Base-by-base conservation (phyloP, 2,797 vertebrate species). In the Peromyscus aztecus region DNA sequence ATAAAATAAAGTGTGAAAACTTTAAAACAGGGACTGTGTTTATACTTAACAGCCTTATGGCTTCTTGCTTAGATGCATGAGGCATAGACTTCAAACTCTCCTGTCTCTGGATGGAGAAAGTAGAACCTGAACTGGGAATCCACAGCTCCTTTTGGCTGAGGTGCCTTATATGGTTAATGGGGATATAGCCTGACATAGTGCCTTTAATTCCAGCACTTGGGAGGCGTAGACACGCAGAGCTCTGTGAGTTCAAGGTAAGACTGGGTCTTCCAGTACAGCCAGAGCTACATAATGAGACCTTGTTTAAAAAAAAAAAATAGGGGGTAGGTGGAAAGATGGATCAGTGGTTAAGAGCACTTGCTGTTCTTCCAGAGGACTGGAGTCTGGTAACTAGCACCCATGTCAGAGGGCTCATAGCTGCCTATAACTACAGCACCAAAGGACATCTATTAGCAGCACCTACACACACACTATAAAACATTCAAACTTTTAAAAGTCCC, bases 1-100 rank as follows among this genome's bases (percentile, higher is more conserved):
- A 98, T 99, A 98, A 99, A 99, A 99, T 99, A 99, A 99, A 99
- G 98, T 99, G 98, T 99, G 99, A 99, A 99, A 99, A 99, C 99
- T 61, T 90, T 23, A 34, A 24, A 31, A 59, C 29, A 73, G 17
- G 46, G 4, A 6, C n/a, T 27, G 4, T 10, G 29, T 94, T 73
- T 76, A n/a, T 92, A 43, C 21, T 34, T 23, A 27, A 40, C 0
- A 2, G 31, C 31, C 43, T 16, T 4, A 8, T 40, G 12, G 89
- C 57, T 10, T 63, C n/a, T 31, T 40, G 23, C 8, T 83, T 17
- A 52, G 23, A 61, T 43, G n/a, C 4, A 2, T 12, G 67, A 7
- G 8, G 17, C 46, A 8, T 49, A 19, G 65, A 75, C 80, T 49
- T 63, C 4, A 6, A 24, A 75, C 12, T 59, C 34, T 55, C 75